These are phyloP conservation scores for Callinectes sapidus DNA, from an alignment of 2,888 invertebrate genomes.

Conservation along the genomic window DNA sequence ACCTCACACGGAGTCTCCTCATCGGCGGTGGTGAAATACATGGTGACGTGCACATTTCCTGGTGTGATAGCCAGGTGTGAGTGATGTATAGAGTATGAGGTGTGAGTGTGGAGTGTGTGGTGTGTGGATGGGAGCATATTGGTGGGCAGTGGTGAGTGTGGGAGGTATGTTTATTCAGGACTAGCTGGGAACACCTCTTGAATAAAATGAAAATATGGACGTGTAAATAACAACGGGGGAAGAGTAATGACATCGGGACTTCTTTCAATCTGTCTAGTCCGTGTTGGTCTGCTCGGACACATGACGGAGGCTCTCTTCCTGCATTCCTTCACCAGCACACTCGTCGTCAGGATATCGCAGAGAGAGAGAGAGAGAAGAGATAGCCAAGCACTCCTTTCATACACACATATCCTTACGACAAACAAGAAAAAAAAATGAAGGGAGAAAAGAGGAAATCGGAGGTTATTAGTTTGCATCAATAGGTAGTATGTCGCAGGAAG, in stretches of 20 bases:
- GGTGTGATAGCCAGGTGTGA: background rate
- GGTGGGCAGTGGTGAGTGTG: conserved; percentile 5
- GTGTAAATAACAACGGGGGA: background rate
- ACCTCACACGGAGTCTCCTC: background rate
- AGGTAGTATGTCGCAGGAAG: background rate
- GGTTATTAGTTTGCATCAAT: background rate
- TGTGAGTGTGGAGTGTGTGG: conserved; percentile 16
- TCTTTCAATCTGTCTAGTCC: background rate
- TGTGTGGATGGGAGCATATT: conserved; percentile 3
- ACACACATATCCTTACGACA: background rate
- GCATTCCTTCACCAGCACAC: background rate
- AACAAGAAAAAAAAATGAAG: too few species aligned
- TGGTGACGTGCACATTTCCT: background rate
- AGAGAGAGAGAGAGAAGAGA: background rate
- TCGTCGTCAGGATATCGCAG: background rate
- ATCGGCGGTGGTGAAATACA: background rate
- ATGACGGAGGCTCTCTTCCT: background rate
- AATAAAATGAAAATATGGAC: conserved; percentile 21
- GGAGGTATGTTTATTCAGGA: conserved; percentile 16
- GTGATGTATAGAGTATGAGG: background rate
- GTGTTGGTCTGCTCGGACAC: background rate
- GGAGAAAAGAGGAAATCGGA: background rate
- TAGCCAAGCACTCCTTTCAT: background rate
- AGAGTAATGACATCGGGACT: background rate
- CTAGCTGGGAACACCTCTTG: background rate